Percentiles rank a stretch among this genome's conserved stretches.
Evolutionary conservation across 2,797 vertebrate species (phyloP).

Genomic region (Amazonetta brasiliensis): DNA sequence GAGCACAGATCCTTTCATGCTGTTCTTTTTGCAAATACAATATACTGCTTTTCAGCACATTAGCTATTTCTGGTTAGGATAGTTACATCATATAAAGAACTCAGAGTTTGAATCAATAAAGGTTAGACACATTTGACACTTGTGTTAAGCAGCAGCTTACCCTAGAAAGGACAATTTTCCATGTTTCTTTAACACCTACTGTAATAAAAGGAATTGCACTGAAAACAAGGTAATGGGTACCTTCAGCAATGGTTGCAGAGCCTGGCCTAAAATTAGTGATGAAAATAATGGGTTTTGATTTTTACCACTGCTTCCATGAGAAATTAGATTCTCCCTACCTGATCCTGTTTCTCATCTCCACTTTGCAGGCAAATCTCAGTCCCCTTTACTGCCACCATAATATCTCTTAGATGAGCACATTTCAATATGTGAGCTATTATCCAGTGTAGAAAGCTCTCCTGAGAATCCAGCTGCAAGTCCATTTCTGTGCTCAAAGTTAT

Average conservation of each 20-base stretch:
- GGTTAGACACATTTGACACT: background rate
- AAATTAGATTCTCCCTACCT: constrained; percentile 4
- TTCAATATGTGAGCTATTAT: constrained; percentile 32
- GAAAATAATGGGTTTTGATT: constrained; percentile 6
- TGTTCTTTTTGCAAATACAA: constrained; percentile 41
- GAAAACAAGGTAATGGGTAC: background rate
- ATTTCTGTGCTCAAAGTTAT: constrained; percentile 42
- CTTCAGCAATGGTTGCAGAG: background rate
- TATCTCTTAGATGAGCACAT: constrained; percentile 14
- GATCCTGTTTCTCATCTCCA: background rate
- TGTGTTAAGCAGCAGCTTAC: background rate
- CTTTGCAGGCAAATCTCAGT: background rate
- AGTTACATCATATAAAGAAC: background rate
- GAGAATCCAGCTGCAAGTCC: constrained; percentile 44
- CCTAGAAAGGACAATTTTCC: background rate
- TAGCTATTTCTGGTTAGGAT: background rate
- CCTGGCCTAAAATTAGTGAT: constrained; percentile 14
- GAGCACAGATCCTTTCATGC: background rate
- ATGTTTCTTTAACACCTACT: background rate
- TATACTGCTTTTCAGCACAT: background rate
- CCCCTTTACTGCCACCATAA: constrained; percentile 3
- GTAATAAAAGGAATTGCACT: background rate
- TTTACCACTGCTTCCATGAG: constrained; percentile 24
- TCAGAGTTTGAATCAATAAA: background rate
- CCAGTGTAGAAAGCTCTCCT: background rate